These are phyloP conservation scores for Oxygymnocypris stewartii DNA, from an alignment of 2,113 vertebrate species.

Conservation along the genomic window DNA sequence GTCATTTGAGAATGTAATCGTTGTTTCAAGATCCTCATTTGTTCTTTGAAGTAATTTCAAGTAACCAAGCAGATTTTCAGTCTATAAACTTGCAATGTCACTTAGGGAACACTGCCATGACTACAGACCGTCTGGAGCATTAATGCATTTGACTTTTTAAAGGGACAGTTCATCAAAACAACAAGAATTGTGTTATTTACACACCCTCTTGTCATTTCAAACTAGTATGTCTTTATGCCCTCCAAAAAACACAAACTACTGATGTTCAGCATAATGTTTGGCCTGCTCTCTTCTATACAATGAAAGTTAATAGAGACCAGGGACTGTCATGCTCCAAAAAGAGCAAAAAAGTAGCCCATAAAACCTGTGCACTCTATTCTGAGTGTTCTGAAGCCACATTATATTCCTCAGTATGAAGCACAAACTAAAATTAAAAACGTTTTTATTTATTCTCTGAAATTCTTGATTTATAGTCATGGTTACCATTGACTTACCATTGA, in stretches of 20 bases:
- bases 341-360: neutral
- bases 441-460: neutral
- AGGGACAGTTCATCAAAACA: conserved; percentile 2
- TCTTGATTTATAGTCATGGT: neutral
- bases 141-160: conserved; percentile 9
- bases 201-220: neutral
- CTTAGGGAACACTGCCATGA: conserved; percentile 34
- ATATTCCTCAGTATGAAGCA: neutral
- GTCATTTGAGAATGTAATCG: conserved; percentile 62
- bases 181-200: neutral
- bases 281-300: neutral
- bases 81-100: conserved; percentile 46
- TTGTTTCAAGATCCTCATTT: conserved; percentile 49
- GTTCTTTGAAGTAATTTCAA: conserved; percentile 48
- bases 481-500: neutral
- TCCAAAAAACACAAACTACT: neutral
- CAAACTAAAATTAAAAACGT: neutral
- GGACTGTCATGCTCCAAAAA: neutral
- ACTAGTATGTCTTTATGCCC: neutral
- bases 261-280: neutral
- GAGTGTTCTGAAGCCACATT: neutral
- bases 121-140: conserved; percentile 5
- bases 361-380: neutral
- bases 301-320: neutral
- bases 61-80: conserved; percentile 52